Evolutionary conservation across 2,797 vertebrate species (phyloP), one percentile per base, ranked within the genome.

Genomic region (Sebastes kiyomatsui): DNA sequence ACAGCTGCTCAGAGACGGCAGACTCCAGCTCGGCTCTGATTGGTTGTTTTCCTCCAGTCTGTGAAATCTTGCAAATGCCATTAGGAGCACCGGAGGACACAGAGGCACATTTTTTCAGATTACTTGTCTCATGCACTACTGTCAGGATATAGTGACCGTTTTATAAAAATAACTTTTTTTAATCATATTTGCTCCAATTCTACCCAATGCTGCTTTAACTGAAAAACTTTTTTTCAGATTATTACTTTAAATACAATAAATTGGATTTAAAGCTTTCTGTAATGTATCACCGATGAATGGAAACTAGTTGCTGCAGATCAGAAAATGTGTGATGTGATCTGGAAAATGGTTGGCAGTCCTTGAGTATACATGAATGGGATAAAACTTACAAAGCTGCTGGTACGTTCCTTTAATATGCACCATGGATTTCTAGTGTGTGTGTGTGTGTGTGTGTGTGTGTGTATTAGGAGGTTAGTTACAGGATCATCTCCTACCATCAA

Each of bases 401-500:
- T 27, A 7, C 60, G 22, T 23, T 70, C 18, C 71, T 80, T 81
- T 59, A 67, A 3, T 52, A 22, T 67, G 25, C 32, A 30, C 27
- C 22, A 8, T 7, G 7, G 22, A 68, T 54, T 32, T 71, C 13
- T 49, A 22, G 23, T 33, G 14, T 46, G 67, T 6, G 67, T 12
- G 28, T 27, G 54, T 35, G 65, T 64, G 27, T 77, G 72, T 30
- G 65, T 62, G 25, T 77, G 23, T 35, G 14, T 42, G 67, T 71
- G 27, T 33, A 79, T 90, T 89, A 88, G 79, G 70, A 79, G 83
- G 80, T 88, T 86, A 93, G 83, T 92, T 90, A 92, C 80, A 89
- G 90, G 91, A 91, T 93, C 90, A 92, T 93, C 92, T 93, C 89
- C 92, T 92, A 90, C 81, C 49, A 59, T 90, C 90, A 89, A 69